These are phyloP conservation scores for Trachops cirrhosus DNA, from an alignment of 2,797 vertebrate species.

Conservation along the genomic window DNA sequence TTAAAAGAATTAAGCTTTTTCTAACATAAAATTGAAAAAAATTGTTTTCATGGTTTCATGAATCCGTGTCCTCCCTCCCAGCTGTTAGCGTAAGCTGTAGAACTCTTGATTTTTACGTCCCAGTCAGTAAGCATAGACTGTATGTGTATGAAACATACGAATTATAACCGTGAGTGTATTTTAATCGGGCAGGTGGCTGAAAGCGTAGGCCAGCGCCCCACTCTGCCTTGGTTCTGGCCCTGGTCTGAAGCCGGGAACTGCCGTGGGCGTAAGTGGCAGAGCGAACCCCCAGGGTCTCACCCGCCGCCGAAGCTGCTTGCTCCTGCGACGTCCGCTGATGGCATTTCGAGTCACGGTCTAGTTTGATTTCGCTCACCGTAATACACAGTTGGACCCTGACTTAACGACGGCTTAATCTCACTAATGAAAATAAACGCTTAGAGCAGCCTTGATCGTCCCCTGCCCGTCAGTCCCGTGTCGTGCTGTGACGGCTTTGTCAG, in stretches of 20 bases:
- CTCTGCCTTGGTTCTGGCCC: background rate
- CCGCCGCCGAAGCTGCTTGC: background rate
- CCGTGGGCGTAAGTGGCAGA: background rate
- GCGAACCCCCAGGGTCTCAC: background rate
- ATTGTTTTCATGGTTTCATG: background rate
- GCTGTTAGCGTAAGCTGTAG: background rate
- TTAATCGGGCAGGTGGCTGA: background rate
- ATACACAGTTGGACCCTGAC: background rate
- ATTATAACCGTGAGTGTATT: background rate
- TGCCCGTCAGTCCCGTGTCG: background rate
- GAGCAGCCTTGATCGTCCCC: background rate
- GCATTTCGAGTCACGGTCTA: background rate
- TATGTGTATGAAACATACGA: background rate
- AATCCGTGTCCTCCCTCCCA: background rate
- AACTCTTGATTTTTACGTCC: background rate
- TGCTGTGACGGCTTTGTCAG: background rate
- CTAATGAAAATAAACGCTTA: too few species aligned
- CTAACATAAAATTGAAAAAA: background rate
- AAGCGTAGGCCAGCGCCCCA: background rate
- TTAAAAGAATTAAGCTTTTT: constrained; percentile 3
- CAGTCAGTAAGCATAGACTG: background rate
- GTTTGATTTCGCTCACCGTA: background rate
- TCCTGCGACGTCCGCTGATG: background rate
- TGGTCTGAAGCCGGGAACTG: background rate
- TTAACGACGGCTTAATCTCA: background rate